phyloP scores from a whole-genome alignment of 1,140 invertebrate species.

The Trinorchestia longiramus region DNA sequence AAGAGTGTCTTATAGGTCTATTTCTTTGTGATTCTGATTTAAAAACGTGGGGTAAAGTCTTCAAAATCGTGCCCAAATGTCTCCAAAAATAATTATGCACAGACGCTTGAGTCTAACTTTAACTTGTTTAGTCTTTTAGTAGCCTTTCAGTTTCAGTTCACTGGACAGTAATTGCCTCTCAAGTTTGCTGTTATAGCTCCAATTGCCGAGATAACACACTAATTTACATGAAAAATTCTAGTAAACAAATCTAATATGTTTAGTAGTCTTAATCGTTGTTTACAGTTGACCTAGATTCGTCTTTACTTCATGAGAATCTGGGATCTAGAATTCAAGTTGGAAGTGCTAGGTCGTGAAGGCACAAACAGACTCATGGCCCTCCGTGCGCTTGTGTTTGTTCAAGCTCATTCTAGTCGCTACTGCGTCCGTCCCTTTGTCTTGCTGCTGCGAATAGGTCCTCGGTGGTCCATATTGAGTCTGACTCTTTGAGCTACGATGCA shows the following conservation, averaged over 20 bases:
- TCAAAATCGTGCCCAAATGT: not conserved
- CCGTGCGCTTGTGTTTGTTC: not conserved
- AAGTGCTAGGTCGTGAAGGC: not conserved
- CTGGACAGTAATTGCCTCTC: not conserved
- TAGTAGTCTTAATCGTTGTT: not conserved
- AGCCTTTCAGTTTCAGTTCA: not conserved
- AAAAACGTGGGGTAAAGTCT: not conserved
- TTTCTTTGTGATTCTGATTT: not conserved
- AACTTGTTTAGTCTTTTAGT: no score
- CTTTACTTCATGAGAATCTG: not conserved
- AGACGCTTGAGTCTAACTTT: not conserved
- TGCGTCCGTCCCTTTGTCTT: not conserved
- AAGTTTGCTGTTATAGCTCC: not conserved
- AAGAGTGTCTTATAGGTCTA: not conserved
- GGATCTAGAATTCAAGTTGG: not conserved
- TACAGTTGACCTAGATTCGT: not conserved
- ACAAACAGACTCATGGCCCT: not conserved
- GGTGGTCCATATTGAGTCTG: not conserved
- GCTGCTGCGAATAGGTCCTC: not conserved
- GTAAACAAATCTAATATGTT: not conserved
- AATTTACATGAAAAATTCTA: not conserved
- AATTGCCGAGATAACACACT: not conserved
- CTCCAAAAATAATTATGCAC: not conserved
- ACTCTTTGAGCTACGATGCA: not conserved
- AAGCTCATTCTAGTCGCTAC: not conserved